These are phyloP conservation scores for Zelostemma sp. DNA, from an alignment of 1,140 invertebrate species.

Conservation along the genomic window DNA sequence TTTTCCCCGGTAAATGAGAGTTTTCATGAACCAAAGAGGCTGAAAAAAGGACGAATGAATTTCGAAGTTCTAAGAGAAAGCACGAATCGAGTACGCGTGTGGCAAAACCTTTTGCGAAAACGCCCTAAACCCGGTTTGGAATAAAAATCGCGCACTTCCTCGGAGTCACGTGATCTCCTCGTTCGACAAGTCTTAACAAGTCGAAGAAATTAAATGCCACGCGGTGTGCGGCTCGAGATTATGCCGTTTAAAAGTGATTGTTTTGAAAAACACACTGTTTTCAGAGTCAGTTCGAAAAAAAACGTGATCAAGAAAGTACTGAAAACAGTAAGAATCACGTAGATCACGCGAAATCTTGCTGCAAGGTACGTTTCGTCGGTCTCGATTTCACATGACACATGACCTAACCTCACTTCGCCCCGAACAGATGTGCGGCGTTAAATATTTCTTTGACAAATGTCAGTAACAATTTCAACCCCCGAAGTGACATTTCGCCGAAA, in stretches of 20 bases:
- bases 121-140: too few relatives aligned
- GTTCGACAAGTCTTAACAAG: background rate
- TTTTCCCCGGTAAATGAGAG: too few relatives aligned
- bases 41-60: too few relatives aligned
- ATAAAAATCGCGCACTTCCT: too few relatives aligned
- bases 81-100: too few relatives aligned
- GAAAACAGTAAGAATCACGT: background rate
- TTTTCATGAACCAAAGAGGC: too few relatives aligned
- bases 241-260: constrained; percentile 27
- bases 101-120: too few relatives aligned
- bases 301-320: background rate
- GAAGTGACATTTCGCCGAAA: background rate
- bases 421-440: background rate
- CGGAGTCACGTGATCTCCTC: background rate
- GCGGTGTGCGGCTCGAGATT: constrained; percentile 32
- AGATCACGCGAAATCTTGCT: background rate
- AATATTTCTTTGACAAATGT: background rate
- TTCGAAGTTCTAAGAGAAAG: background rate
- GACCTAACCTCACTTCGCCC: background rate
- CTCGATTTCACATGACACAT: too few relatives aligned
- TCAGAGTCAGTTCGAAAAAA: background rate
- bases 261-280: constrained; percentile 5
- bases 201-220: constrained; percentile 10
- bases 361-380: background rate
- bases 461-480: background rate